These are phyloP conservation scores for Drosophila lutescens DNA, from an alignment of 2,888 invertebrate species.

Conservation along the genomic window DNA sequence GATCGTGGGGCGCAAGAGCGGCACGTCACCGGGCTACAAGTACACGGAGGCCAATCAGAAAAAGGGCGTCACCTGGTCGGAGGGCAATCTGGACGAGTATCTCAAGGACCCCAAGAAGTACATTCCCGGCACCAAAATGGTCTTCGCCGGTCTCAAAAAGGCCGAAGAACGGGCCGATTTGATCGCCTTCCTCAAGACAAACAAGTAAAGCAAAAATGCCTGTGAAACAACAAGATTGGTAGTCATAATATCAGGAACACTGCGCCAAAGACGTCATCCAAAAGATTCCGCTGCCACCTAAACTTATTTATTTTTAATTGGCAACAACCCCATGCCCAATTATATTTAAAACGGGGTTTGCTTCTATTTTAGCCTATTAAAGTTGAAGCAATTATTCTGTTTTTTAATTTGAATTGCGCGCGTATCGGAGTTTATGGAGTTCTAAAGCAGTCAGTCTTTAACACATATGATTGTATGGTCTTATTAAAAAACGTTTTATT, in stretches of 20 bases:
- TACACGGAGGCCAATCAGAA: slow-evolving; percentile 98
- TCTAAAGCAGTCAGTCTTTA: not conserved
- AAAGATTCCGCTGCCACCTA: not conserved
- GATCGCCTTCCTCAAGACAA: slow-evolving; percentile 93
- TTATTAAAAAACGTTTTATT: no score
- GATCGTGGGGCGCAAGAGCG: slow-evolving; percentile 96
- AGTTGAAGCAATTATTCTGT: not conserved
- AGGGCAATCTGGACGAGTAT: slow-evolving; percentile 96
- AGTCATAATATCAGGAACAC: not conserved
- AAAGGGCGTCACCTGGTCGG: slow-evolving; percentile 98
- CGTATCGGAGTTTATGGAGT: not conserved
- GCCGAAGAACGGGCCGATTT: slow-evolving; percentile 96
- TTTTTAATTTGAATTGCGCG: not conserved
- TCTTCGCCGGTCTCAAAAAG: slow-evolving; percentile 98
- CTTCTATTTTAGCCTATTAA: not conserved
- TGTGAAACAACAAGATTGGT: slow-evolving; percentile 34
- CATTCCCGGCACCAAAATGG: slow-evolving; percentile 99
- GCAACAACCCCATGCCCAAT: not conserved
- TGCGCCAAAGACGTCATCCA: not conserved
- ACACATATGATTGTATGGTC: not conserved
- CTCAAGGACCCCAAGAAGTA: slow-evolving; percentile 99
- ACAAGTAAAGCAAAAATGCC: slow-evolving; percentile 13
- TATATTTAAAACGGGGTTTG: not conserved
- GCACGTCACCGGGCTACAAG: slow-evolving; percentile 93
- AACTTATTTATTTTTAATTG: not conserved